Evolutionary conservation across 1,140 invertebrate species (phyloP), one percentile per base, ranked within the genome.

Genomic region (Drosophila yakuba): DNA sequence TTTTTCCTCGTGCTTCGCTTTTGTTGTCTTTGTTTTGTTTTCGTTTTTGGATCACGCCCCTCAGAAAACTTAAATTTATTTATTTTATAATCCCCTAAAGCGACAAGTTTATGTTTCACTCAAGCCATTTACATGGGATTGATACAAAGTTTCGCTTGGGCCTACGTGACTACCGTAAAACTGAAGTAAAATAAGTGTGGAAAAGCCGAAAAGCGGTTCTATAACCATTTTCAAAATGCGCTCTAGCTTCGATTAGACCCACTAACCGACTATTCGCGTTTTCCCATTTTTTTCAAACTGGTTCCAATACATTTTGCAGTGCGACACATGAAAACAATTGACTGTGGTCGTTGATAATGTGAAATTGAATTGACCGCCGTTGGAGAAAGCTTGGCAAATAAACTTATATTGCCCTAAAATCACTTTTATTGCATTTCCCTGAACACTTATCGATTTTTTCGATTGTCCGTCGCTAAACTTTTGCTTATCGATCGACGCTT

Each of bases 151-250:
- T 51, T 44, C 5, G 35, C 20, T 52, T 47, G 68, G 82, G 82
- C 66, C 79, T 86, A 86, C 82, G 83, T 86, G 82, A 88, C 82
- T 50, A 8, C 12, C 17, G n/a, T 47, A 61, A 55, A 73, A 41
- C 23, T 43, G 15, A 41, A 45, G 7, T 48, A 11, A 35, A 11
- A 48, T 48, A 45, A 39, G 5, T 48, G 43, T 59, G 45, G 35
- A 41, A 63, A 58, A 44, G 43, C 35, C 41, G 61, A 67, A 84
- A 84, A 75, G 78, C 74, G 58, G 64, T 86, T 78, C 64, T 85
- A 64, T 64, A 56, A 47, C 43, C 44, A 60, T 55, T 59, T 58
- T 47, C 36, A 62, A 41, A 28, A 23, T 23, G 32, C 17, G 43
- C 14, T 63, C 43, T 47, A 17, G 23, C 59, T 47, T 23, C 20